A percentile compares a stretch with the other conserved stretches of the same genome.
phyloP scores from a whole-genome alignment of 2,113 vertebrate species.

The Strix uralensis region DNA sequence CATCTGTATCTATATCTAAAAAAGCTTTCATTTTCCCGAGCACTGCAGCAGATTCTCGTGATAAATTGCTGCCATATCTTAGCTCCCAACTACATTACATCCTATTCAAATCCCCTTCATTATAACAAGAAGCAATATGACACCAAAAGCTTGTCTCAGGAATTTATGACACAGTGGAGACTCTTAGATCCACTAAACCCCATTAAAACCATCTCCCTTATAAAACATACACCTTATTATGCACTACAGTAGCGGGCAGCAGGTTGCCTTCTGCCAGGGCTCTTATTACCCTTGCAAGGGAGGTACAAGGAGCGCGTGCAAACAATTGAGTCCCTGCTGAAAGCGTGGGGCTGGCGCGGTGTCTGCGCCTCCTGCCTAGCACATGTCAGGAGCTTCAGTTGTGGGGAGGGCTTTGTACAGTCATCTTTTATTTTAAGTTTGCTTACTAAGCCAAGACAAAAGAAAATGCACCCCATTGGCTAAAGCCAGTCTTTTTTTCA shows the following conservation, averaged over 20 bases:
- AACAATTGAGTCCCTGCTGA: neutral
- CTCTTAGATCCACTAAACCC: constrained; percentile 58
- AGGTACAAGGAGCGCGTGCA: neutral
- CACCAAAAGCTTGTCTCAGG: constrained; percentile 53
- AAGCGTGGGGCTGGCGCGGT: neutral
- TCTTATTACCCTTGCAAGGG: neutral
- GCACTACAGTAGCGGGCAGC: neutral
- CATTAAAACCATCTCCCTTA: constrained; percentile 59
- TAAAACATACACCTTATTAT: constrained; percentile 57
- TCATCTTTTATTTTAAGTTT: neutral
- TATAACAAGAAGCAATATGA: constrained; percentile 58
- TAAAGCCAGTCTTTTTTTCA: neutral
- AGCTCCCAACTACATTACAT: constrained; percentile 49
- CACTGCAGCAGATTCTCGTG: neutral
- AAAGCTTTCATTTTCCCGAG: neutral
- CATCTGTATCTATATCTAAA: constrained; percentile 49
- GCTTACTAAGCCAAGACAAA: neutral
- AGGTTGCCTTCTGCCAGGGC: neutral
- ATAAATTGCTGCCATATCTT: constrained; percentile 49
- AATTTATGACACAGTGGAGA: constrained; percentile 61
- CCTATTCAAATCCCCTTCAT: constrained; percentile 68
- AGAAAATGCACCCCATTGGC: neutral
- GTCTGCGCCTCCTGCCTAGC: neutral
- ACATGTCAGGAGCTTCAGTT: neutral
- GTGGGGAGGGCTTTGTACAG: neutral